Evolutionary conservation across 1,140 invertebrate genomes (phyloP).

Genomic region (Mactra quadrangularis): DNA sequence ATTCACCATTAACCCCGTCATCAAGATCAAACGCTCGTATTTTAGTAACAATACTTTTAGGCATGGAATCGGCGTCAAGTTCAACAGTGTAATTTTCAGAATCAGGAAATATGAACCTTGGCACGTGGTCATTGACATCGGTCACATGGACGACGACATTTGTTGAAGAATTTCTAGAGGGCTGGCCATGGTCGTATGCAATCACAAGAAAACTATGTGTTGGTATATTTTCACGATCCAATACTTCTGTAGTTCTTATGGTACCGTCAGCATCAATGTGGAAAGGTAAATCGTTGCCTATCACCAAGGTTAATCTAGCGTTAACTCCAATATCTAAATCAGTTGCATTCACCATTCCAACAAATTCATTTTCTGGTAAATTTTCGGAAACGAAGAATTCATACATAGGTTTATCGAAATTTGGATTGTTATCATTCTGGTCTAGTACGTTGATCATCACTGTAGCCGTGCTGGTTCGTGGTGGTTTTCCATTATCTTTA

Average conservation of each 20-base stretch:
- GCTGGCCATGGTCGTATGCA: slow-evolving; percentile 89
- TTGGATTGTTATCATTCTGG: slow-evolving; percentile 85
- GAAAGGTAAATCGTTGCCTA: slow-evolving; percentile 66
- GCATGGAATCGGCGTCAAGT: slow-evolving; percentile 63
- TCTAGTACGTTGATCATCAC: slow-evolving; percentile 87
- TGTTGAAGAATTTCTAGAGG: slow-evolving; percentile 69
- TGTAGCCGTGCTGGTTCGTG: slow-evolving; percentile 78
- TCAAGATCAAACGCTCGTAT: slow-evolving; percentile 75
- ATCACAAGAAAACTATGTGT: slow-evolving; percentile 90
- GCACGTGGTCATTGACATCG: slow-evolving; percentile 97
- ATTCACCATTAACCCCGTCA: slow-evolving; percentile 71
- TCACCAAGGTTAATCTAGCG: slow-evolving; percentile 88
- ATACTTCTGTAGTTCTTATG: slow-evolving; percentile 87
- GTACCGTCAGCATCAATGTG: slow-evolving; percentile 84
- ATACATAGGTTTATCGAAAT: slow-evolving; percentile 71
- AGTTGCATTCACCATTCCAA: slow-evolving; percentile 92
- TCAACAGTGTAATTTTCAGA: slow-evolving; percentile 73
- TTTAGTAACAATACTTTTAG: slow-evolving; percentile 69
- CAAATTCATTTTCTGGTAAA: slow-evolving; percentile 88
- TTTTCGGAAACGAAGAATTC: slow-evolving; percentile 88
- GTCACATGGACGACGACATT: slow-evolving; percentile 69
- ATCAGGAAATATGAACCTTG: slow-evolving; percentile 84
- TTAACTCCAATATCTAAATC: slow-evolving; percentile 96
- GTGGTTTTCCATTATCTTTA: slow-evolving; percentile 86
- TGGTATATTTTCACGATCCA: slow-evolving; percentile 93